Evolutionary conservation across 2,113 vertebrate species (phyloP).

Genomic region (Scomber japonicus): DNA sequence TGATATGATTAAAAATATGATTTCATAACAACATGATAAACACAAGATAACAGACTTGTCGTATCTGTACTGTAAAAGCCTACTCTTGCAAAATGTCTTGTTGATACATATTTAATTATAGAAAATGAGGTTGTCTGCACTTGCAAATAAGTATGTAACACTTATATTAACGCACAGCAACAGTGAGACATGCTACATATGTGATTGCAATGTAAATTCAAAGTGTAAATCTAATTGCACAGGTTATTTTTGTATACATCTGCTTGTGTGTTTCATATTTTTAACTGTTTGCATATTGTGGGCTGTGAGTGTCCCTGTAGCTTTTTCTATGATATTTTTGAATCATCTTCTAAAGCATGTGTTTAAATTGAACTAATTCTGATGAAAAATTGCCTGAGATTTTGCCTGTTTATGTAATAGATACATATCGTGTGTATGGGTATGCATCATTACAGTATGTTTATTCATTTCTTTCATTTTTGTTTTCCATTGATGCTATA

Average conservation of each 20-base stretch:
- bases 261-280: conserved; percentile 49
- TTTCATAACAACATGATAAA: not conserved
- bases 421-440: conserved; percentile 4
- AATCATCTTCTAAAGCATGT: conserved; percentile 28
- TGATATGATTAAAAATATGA: not conserved
- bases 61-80: too few species aligned
- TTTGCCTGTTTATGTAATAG: conserved; percentile 30
- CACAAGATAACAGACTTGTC: not conserved
- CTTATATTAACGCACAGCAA: too few species aligned
- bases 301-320: conserved; percentile 27
- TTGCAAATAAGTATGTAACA: too few species aligned
- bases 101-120: not conserved
- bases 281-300: conserved; percentile 9
- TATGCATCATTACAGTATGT: conserved; percentile 8
- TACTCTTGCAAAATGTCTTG: not conserved
- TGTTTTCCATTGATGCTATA: conserved; percentile 25
- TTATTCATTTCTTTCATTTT: conserved; percentile 11
- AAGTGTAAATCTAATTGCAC: conserved; percentile 34
- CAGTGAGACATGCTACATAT: not conserved
- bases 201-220: conserved; percentile 27
- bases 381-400: conserved; percentile 39
- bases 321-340: conserved; percentile 30
- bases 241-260: conserved; percentile 54
- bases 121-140: too few species aligned
- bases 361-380: conserved; percentile 24